Base-by-base conservation (phyloP, 2,113 vertebrate genomes). In the Stigmatopora nigra region DNA sequence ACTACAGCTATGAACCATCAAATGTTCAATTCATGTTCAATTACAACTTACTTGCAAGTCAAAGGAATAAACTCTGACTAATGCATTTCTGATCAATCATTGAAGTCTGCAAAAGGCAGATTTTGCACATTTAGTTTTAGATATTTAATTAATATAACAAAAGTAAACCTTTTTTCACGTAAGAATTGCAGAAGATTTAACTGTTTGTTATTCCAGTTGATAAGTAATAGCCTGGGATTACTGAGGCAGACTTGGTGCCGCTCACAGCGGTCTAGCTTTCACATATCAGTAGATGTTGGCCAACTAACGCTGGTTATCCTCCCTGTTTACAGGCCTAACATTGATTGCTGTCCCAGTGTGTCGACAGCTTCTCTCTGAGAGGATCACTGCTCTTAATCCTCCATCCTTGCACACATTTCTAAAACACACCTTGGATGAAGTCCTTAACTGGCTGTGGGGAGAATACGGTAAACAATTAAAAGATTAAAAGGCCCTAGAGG, bases 341-440 rank as follows among this genome's bases (percentile, higher is more conserved):
- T 84, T 85, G 88, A 88, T 89, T 88, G 80, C 76, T 45, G 9
- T 71, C 77, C 76, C 77, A 61, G 53, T 49, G 78, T 79, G 84
- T 79, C 83, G 81, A 76, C 38, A 81, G 78, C 67, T 83, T 83
- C 75, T 82, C 68, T 82, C 68, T 72, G 82, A 87, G 85, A 84
- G 87, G 85, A 88, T 89, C 85, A 85, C 79, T 88, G 82, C 81
- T 82, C 80, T 84, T 83, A 90, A 88, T 89, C 88, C 85, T 68
- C 65, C 80, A 82, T 85, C 86, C 86, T 73, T 86, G 74, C 79
- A 78, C 77, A 85, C 83, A 51, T 79, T 82, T 82, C 78, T 67
- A 82, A 76, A 76, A 79, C 81, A 86, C 85, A 89, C 88, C 88
- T 88, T 77, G 86, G 85, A 84, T 80, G 78, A 80, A 70, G 72